phyloP scores from a whole-genome alignment of 2,113 vertebrate genomes.

The Melanocharis versteri region DNA sequence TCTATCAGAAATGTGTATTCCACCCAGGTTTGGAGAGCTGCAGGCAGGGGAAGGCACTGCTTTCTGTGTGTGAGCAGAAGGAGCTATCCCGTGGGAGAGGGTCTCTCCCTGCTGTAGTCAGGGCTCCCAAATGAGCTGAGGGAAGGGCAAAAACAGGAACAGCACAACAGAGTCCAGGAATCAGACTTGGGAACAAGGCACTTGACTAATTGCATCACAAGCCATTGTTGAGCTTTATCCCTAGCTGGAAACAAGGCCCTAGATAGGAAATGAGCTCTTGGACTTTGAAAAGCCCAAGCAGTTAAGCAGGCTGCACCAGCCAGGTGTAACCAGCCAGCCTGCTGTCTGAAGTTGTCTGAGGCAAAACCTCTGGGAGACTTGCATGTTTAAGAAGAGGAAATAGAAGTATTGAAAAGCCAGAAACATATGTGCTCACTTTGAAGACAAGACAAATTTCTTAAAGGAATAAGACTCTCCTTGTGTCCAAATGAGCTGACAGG shows the following conservation, averaged over 20 bases:
- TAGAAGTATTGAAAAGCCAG: background rate
- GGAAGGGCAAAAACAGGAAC: background rate
- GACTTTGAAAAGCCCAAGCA: background rate
- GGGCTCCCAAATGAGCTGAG: background rate
- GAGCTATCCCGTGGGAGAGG: background rate
- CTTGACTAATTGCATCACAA: background rate
- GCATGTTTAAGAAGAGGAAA: background rate
- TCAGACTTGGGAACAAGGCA: background rate
- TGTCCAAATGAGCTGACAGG: background rate
- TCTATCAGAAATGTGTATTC: background rate
- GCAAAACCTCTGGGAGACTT: background rate
- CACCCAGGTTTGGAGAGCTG: background rate
- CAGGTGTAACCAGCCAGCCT: background rate
- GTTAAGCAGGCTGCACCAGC: background rate
- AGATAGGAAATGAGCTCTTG: background rate
- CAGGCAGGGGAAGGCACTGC: background rate
- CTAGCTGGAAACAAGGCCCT: background rate
- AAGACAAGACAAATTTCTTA: background rate
- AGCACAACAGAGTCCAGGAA: background rate
- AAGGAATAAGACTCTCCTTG: background rate
- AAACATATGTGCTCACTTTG: background rate
- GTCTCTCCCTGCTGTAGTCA: background rate
- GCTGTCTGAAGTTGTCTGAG: background rate
- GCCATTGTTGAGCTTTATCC: background rate
- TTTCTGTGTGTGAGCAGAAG: background rate